A percentile compares a stretch with the other conserved stretches of the same genome.
Evolutionary conservation across 2,888 invertebrate species (phyloP).

Genomic region (Diarsia mendica): DNA sequence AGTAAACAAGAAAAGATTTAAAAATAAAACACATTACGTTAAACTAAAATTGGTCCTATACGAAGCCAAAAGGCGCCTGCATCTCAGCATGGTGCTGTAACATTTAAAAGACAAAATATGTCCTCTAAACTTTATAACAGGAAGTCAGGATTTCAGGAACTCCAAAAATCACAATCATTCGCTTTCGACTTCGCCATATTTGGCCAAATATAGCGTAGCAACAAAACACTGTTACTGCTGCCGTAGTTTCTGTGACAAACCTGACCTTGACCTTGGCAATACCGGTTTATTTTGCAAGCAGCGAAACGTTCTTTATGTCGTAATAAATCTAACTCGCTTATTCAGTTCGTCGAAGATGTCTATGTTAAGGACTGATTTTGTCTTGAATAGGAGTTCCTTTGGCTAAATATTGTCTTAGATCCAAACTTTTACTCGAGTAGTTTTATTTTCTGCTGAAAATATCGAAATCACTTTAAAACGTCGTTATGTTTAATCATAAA

Average conservation of each 20-base stretch:
- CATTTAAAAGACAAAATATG: too few species aligned
- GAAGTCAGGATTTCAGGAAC: slow-evolving; percentile 1
- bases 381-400: background rate
- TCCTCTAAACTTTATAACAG: background rate
- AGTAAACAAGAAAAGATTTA: too few species aligned
- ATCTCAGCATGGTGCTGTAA: too few species aligned
- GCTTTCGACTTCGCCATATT: slow-evolving; percentile 5
- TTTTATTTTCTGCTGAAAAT: too few species aligned
- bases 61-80: too few species aligned
- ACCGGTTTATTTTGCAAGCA: slow-evolving; percentile 58
- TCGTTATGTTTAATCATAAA: background rate
- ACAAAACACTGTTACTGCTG: slow-evolving; percentile 29
- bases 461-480: background rate
- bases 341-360: slow-evolving; percentile 6
- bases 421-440: too few species aligned
- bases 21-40: too few species aligned
- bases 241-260: slow-evolving; percentile 34
- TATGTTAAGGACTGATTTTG: background rate
- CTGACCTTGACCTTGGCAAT: slow-evolving; percentile 51
- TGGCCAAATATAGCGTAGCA: slow-evolving; percentile 27
- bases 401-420: too few species aligned
- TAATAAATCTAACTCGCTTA: slow-evolving; percentile 41
- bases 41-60: too few species aligned
- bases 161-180: slow-evolving; percentile 6
- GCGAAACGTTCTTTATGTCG: slow-evolving; percentile 28